Evolutionary conservation across 2,888 invertebrate genomes (phyloP), one percentile per base, ranked within the genome.

Genomic region (Trisateles emortualis): DNA sequence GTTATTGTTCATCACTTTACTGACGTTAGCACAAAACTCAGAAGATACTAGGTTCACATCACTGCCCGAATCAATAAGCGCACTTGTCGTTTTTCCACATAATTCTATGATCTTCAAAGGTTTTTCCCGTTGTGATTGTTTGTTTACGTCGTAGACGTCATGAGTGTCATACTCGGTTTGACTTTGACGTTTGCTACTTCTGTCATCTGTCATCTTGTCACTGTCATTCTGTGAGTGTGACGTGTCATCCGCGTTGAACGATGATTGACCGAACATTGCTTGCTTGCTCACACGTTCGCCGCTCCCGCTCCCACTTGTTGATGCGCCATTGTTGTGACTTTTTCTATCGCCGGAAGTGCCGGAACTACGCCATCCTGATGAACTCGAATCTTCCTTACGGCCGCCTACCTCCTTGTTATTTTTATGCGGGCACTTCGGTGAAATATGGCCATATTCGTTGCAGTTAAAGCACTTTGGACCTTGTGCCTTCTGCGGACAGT

Each of bases 401-500:
- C 24, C 24, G 24, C 24, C 24, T 33, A n/a, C 22, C 6, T 1
- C 24, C 13, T 3, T 32, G 13, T n/a, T n/a, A n/a, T n/a, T n/a
- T 13, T 10, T 44, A 13, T 13, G 40, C 11, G 45, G 17, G 19
- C 49, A 42, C 17, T 36, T 17, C n/a, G 19, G 29, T n/a, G 35
- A 11, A 11, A 43, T 51, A 17, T 52, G 45, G 1, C 51, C 45
- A 39, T 26, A 52, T 19, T 40, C 33, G 29, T 46, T 46, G 14
- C 52, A 42, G 10, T 22, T 10, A n/a, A 52, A 46, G 30, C 52
- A 52, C 11, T 46, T 52, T 9, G 13, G 26, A 10, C 52, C 46
- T 16, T 30, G 36, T 9, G 17, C 9, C 11, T 41, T 40, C 11
- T 17, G 22, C 30, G 29, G 46, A 24, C 46, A 52, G 6, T 24